Evolutionary conservation across 2,113 vertebrate genomes (phyloP), one percentile per base, ranked within the genome.

Genomic region (Ochotona princeps): DNA sequence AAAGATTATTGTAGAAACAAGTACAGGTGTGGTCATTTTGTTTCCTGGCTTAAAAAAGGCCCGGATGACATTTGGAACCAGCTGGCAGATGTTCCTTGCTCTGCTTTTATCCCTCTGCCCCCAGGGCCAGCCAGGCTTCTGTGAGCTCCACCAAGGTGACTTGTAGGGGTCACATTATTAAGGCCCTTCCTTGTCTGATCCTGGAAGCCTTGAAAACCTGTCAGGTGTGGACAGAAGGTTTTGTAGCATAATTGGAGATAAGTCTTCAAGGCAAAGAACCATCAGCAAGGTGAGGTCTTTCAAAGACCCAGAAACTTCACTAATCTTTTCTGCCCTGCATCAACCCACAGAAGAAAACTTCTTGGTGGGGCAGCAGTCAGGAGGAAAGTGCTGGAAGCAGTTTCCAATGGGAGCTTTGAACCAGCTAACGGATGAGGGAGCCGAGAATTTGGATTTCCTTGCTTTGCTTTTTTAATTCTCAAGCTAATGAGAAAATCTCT

Each of bases 11-110:
- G 49, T 38, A 79, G 89, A 90, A 92, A 88, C 63, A 76, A 78
- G 20, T 35, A 92, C 63, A 83, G 95, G 88, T 86, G 75, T 83
- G 80, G 69, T 79, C 85, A 75, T 91, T 96, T 91, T 83, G 93
- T 95, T 91, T 87, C 44, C 83, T 72, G 82, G n/a, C 35, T 83
- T 74, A 70, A 12, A 54, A 10, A 44, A 5, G 35, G 49, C 30
- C 21, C 74, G 72, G 14, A 63, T 90, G 95, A 90, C 74, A 72
- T 94, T 93, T 83, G 76, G 79, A 91, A 86, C 87, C 89, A 90
- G 32, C 83, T 69, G 91, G 89, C 63, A 92, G 79, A 25, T 13
- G 54, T 88, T 12, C 7, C 44, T 51, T 5, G 49, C 12, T 92
- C 70, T 65, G 90, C 67, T 90, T 94, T 93, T 72, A 30, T 94